A percentile compares a stretch with the other conserved stretches of the same genome.
Evolutionary conservation across 2,797 vertebrate genomes (phyloP).

Genomic region (Eulemur albifrons): DNA sequence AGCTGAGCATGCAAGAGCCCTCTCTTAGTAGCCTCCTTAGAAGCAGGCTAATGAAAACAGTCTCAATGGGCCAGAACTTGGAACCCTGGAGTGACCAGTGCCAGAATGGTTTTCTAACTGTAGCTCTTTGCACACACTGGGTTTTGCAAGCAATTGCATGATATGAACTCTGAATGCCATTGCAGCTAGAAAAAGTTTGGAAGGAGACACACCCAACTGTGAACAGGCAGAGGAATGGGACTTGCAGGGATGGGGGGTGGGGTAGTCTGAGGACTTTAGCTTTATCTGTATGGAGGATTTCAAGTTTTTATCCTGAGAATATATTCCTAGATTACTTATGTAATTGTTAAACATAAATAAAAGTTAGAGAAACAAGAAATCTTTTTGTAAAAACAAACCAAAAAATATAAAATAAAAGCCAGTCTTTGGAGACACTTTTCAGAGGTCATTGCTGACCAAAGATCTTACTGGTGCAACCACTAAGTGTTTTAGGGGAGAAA

Average conservation of each 20-base stretch:
- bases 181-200: conserved; percentile 70
- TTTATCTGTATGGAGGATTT: conserved; percentile 45
- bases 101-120: conserved; percentile 44
- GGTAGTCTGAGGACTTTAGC: not conserved
- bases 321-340: conserved; percentile 49
- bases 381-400: not conserved
- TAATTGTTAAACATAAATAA: conserved; percentile 16
- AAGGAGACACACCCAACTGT: conserved; percentile 66
- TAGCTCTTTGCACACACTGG: conserved; percentile 60
- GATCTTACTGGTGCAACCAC: not conserved
- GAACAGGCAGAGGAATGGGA: conserved; percentile 55
- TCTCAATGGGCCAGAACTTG: conserved; percentile 1
- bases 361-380: conserved; percentile 9
- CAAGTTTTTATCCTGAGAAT: conserved; percentile 39
- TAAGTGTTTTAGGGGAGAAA: conserved; percentile 40
- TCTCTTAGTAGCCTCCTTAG: conserved; percentile 40
- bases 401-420: not conserved
- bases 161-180: conserved; percentile 63
- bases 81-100: conserved; percentile 9
- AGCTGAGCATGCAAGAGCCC: not conserved
- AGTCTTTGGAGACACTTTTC: conserved; percentile 12
- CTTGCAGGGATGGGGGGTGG: not conserved
- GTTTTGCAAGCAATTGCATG: conserved; percentile 65
- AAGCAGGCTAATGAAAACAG: conserved; percentile 23
- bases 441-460: not conserved